Evolutionary conservation across 1,140 invertebrate genomes (phyloP), one percentile per base, ranked within the genome.

Genomic region (Acyrthosiphon pisum): DNA sequence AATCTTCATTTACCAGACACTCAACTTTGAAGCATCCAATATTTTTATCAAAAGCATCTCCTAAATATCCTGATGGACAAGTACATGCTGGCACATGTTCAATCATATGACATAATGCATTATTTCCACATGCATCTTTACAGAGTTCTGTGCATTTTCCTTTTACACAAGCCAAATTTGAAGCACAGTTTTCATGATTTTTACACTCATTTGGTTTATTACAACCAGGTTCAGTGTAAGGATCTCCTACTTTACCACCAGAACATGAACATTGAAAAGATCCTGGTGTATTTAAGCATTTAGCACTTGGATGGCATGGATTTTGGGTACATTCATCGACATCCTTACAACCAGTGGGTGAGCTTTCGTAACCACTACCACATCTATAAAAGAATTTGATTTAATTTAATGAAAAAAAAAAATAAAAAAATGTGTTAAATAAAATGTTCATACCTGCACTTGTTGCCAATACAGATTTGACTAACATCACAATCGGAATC

Each of bases 61-160:
- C 98, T 95, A 97, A 96, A 94, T 96, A 98, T 23, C 97, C 97
- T 53, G 96, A 94, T 56, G 97, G 95, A 94, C 98, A 98, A 94
- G 96, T 90, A 41, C 93, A 93, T 26, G 76, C n/a, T 53, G 93
- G 88, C 0, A 94, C 97, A 97, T 91, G 96, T 95, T 0, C 97
- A 96, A 26, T 95, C 95, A 94, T 98, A 98, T 88, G 96, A 87
- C 94, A 94, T 20, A 90, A 96, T 3, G 98, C 97, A 94, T 97
- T 97, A 93, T 97, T 96, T 2, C 98, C 98, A 94, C 98, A 99
- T 9, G 97, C 97, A 4, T 97, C 95, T 2, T 96, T 96, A 94
- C 98, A 98, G 1, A 98, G 97, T 95, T 98, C 96, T 44, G 97
- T 96, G 94, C 98, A 99, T 95, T 97, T 97, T 41, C 97, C 96